Base-by-base conservation (phyloP, 30 jellyfish, hydroid and myxozoan genomes). In the Aurelia sp. region DNA sequence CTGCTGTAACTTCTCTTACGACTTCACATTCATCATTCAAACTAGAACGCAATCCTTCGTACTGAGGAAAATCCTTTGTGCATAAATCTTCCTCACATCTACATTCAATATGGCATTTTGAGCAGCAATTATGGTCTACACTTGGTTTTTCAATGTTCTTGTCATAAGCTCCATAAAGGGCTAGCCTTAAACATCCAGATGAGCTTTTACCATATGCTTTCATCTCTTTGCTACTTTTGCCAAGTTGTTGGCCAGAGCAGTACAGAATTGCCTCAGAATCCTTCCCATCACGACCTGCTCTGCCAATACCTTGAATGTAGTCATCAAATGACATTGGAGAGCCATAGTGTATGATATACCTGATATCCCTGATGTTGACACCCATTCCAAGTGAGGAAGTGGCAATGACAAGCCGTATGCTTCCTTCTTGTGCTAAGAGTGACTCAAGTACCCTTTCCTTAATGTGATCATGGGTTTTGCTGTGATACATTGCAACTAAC, bases 331-430 rank as follows among this genome's bases (percentile, higher is more conserved):
- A 6, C 41, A 65, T 16, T 65, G 76, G 76, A 16, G 76, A n/a
- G n/a, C 76, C 76, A 65, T 16, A 3, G 41, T 65, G 76, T 16
- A 65, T 65, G 41, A 65, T 23, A 65, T 65, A 65, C 44, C 76
- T 65, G 41, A 65, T 16, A 23, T 65, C 76, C 35, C 41, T n/a
- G 18, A 65, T 65, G 41, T 65, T 23, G 41, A 65, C 76, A 65
- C 76, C 76, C 76, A 65, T 65, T n/a, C 30, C 76, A 65, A 65
- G 76, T 65, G 76, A 65, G 35, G 76, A 16, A 23, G 76, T 65
- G 41, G 76, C 76, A 65, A 65, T 23, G 30, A 65, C 76, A 65
- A 65, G 75, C 11, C 75, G 69, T 59, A 59, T 59, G 27, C 69
- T 59, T 59, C 69, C 69, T 59, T 59, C 69, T 59, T 59, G 69